Evolutionary conservation across 2,113 vertebrate species (phyloP).

Genomic region (Oncorhynchus tshawytscha): DNA sequence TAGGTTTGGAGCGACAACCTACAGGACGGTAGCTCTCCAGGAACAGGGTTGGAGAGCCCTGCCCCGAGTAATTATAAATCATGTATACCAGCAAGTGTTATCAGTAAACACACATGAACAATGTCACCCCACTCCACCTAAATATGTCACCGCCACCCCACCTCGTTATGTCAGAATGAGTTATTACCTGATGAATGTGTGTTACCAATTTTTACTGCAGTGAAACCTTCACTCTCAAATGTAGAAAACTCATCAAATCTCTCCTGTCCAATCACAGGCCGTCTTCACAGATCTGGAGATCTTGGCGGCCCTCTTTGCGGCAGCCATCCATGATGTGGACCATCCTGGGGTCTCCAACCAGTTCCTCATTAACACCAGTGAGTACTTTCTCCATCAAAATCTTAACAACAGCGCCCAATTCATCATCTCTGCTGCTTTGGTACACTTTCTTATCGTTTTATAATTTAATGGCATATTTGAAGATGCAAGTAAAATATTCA

Average conservation of each 20-base stretch:
- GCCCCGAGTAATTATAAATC: too few relatives aligned
- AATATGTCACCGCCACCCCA: too few relatives aligned
- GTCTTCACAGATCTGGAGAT: slow-evolving; percentile 98
- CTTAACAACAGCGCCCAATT: too few relatives aligned
- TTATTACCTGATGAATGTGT: too few relatives aligned
- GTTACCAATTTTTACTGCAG: neutral
- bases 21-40: too few relatives aligned
- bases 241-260: slow-evolving; percentile 5
- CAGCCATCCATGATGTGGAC: slow-evolving; percentile 97
- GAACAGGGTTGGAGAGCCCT: too few relatives aligned
- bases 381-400: slow-evolving; percentile 51
- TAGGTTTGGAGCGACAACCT: too few relatives aligned
- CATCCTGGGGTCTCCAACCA: slow-evolving; percentile 98
- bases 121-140: neutral
- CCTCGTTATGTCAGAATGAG: too few relatives aligned
- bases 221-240: slow-evolving; percentile 1
- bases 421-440: too few relatives aligned
- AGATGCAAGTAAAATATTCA: too few relatives aligned
- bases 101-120: neutral
- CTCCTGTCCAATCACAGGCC: slow-evolving; percentile 70
- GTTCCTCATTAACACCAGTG: slow-evolving; percentile 98
- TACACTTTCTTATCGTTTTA: too few relatives aligned
- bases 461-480: too few relatives aligned
- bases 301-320: slow-evolving; percentile 94
- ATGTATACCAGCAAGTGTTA: neutral